Evolutionary conservation across 2,113 vertebrate species (phyloP), one percentile per base, ranked within the genome.

Genomic region (Condylura cristata): DNA sequence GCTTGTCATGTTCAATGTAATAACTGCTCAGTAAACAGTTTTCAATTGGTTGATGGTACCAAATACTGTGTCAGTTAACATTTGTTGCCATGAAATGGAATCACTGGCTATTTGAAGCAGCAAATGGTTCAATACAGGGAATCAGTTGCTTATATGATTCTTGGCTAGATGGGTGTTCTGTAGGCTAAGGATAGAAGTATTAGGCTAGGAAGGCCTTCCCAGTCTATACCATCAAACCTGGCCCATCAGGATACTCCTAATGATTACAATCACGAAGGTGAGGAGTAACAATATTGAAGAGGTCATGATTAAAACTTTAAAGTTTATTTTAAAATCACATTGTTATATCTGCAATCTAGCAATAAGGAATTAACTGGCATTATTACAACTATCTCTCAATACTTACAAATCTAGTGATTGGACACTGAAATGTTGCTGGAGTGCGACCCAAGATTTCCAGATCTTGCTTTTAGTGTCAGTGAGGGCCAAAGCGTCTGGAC

Each of bases 21-120:
- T 89, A 91, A 56, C 68, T 93, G 66, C 12, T 85, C 32, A 71
- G 41, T 70, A 63, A 95, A 88, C 86, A 89, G 46, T 48, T 95
- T 8, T 86, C 58, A 1, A 11, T 22, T 60, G 44, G 12, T 86
- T 51, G 56, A 79, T 71, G 22, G n/a, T 24, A 28, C 9, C 74
- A 78, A 90, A 51, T 58, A 89, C 37, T 65, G 6, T 13, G 83
- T 86, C 34, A 82, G 34, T 60, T 85, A 70, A 4, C 16, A 86
- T 86, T 89, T 5, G 26, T 60, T 78, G 82, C 82, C 61, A 88
- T 65, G 26, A 53, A 74, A 76, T 6, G 82, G 32, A 88, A 65
- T 3, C 14, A 79, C 48, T 11, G n/a, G 28, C 56, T 80, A 63
- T 87, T 95, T 95, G 79, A 87, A 86, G 22, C 26, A 65, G 58